A percentile compares a stretch with the other conserved stretches of the same genome.
phyloP scores from a whole-genome alignment of 2,797 vertebrate species.

The Cheracebus regulus region DNA sequence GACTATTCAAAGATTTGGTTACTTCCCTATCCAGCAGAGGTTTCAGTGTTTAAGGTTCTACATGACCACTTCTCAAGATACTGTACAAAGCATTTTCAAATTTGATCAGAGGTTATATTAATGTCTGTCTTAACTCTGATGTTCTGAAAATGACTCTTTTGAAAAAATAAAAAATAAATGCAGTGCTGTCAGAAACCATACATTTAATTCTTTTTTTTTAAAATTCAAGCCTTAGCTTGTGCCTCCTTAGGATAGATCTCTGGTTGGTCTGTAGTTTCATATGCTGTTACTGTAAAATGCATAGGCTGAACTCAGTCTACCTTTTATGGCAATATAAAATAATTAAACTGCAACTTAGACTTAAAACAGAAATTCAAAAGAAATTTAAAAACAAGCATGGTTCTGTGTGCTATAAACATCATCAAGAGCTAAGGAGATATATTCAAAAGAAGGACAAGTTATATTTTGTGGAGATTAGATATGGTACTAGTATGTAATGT shows the following conservation, averaged over 20 bases:
- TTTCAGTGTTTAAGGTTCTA: not conserved
- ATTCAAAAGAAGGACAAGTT: not conserved
- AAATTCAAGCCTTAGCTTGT: not conserved
- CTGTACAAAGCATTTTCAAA: not conserved
- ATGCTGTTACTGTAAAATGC: not conserved
- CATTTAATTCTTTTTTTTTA: not conserved
- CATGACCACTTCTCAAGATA: not conserved
- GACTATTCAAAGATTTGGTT: not conserved
- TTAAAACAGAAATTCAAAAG: not conserved
- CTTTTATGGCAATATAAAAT: not conserved
- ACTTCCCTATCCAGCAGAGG: not conserved
- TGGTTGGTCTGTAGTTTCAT: not conserved
- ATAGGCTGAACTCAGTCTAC: not conserved
- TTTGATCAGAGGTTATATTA: not conserved
- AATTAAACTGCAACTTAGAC: not conserved
- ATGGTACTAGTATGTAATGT: not conserved
- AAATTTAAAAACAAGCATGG: not conserved
- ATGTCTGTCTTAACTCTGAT: not conserved
- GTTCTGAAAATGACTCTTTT: not conserved
- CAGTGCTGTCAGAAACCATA: not conserved
- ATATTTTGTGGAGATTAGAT: not conserved
- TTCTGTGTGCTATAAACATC: not conserved
- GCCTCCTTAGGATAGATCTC: not conserved
- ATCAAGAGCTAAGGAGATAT: not conserved
- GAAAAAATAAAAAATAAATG: not conserved